Percentiles rank a stretch among this genome's conserved stretches.
phyloP scores from a whole-genome alignment of 2,797 vertebrate species.

The Falco concolor region DNA sequence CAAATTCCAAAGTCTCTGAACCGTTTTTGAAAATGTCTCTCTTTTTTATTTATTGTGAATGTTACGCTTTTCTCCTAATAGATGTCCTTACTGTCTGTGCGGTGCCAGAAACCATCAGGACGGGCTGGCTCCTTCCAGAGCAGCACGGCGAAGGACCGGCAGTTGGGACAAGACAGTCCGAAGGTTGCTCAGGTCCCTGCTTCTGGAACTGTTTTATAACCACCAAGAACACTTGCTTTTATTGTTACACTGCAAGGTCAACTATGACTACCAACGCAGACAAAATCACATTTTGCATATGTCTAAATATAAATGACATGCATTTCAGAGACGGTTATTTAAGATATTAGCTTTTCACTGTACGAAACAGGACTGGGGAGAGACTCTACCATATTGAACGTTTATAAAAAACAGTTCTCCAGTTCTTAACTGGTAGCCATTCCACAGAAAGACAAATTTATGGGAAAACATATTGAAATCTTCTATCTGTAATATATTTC shows the following conservation, averaged over 20 bases:
- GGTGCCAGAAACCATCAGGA: background rate
- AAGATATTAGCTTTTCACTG: background rate
- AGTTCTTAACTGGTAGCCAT: background rate
- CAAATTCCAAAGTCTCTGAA: slow-evolving; percentile 10
- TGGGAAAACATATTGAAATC: background rate
- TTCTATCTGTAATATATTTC: background rate
- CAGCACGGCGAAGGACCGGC: fast-evolving
- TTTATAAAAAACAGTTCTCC: background rate
- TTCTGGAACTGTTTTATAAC: background rate
- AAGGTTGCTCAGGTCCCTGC: background rate
- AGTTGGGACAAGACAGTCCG: background rate
- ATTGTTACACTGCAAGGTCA: background rate
- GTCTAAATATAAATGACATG: background rate
- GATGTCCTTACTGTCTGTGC: background rate
- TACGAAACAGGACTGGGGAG: background rate
- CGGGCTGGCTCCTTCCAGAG: background rate
- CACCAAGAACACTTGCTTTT: background rate
- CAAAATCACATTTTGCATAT: background rate
- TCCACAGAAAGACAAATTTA: background rate
- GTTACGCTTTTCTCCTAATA: background rate
- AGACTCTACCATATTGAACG: background rate
- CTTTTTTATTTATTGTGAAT: background rate
- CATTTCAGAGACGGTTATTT: background rate
- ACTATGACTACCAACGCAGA: background rate
- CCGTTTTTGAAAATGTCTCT: background rate